Base-by-base conservation (phyloP, 2,113 vertebrate genomes). In the Microtus montanus region DNA sequence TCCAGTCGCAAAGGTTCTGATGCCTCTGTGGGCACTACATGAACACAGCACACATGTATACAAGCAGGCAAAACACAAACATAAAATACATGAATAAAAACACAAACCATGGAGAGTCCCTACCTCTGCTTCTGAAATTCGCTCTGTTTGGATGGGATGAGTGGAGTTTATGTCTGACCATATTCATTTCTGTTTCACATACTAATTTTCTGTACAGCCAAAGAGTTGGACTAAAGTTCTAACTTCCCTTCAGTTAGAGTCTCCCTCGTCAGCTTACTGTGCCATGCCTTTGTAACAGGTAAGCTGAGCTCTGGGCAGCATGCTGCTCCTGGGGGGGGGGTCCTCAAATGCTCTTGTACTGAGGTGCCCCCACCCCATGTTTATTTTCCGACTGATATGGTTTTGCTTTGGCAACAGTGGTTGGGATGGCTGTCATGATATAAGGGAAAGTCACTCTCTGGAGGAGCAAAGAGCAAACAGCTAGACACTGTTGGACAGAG, bases 341-440 rank as follows among this genome's bases (percentile, higher is more conserved):
- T 33, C 4, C 49, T n/a, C n/a, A 20, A 33, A 15, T 35, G 15
- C 4, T 58, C 82, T 6, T 1, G 47, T 0, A 12, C 2, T 3
- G 58, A 33, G 44, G 22, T 8, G 52, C 58, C 30, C 0, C 7
- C 10, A 7, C 17, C 17, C 47, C 47, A 11, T 2, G 11, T 58
- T 66, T 35, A 33, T 1, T 5, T 26, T 64, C 30, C 22, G 11
- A 15, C 12, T 44, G 14, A 74, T 10, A 11, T 19, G 20, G 70
- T 35, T 28, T 15, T 38, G 47, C 7, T 33, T 77, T 74, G 14
- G 9, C 4, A 17, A 47, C 13, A 66, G 44, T 52, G n/a, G 15
- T 47, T 12, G 35, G 19, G 13, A 14, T 49, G 58, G 22, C 87
- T 68, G 20, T 41, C 74, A 20, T 8, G 35, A 14, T 19, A 61